Percentiles rank a stretch among this genome's conserved stretches.
Conservation (phyloP, 1,140 invertebrate genomes). For the Penaeus indicus region DNA sequence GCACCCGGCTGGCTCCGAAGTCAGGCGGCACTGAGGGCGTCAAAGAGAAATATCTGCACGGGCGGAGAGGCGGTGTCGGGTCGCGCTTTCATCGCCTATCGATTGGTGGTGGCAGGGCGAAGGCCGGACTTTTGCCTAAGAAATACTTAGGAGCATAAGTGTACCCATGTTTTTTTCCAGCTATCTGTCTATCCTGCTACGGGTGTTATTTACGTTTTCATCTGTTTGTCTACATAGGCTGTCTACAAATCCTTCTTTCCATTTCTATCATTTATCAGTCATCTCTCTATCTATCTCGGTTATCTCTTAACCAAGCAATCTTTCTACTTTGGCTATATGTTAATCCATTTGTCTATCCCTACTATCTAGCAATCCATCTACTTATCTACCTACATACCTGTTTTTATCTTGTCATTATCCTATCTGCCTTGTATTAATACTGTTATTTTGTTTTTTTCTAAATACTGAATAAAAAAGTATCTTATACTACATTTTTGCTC, state of each 20-base stretch:
- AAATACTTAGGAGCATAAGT: no score
- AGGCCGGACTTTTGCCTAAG: no score
- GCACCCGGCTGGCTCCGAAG: no score
- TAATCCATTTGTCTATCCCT: slow-evolving; percentile 24
- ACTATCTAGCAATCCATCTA: not conserved
- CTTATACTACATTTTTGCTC: no score
- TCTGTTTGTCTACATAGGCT: not conserved
- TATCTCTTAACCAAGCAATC: not conserved
- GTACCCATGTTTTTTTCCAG: not conserved
- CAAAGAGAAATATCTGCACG: no score
- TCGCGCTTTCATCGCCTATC: no score
- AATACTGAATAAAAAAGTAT: not conserved
- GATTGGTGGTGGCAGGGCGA: no score
- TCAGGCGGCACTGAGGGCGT: no score
- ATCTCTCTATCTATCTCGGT: not conserved
- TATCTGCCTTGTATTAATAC: not conserved
- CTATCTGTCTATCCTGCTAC: not conserved
- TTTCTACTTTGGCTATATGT: slow-evolving; percentile 9
- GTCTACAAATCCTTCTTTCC: not conserved
- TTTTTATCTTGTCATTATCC: not conserved
- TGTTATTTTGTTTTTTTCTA: no score
- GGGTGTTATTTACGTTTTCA: not conserved
- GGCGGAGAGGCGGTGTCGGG: no score
- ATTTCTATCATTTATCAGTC: not conserved
- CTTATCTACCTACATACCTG: not conserved